phyloP scores from a whole-genome alignment of 2,113 vertebrate genomes.

The Tachycineta bicolor region DNA sequence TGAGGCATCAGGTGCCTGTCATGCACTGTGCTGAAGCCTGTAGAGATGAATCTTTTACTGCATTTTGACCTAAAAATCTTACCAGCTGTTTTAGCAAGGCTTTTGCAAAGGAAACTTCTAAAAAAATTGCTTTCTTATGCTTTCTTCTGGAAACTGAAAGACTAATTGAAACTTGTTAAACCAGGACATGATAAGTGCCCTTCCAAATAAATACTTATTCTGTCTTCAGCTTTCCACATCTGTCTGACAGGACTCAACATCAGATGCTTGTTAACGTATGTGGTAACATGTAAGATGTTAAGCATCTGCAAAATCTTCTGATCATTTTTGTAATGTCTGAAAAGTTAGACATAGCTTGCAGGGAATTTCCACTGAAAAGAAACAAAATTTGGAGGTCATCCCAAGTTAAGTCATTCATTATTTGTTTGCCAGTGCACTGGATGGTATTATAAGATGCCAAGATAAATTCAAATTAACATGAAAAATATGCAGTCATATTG shows the following conservation, averaged over 20 bases:
- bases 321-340: constrained; percentile 27
- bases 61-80: not conserved
- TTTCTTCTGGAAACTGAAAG: not conserved
- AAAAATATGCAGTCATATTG: constrained; percentile 21
- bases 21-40: not conserved
- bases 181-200: not conserved
- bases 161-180: not conserved
- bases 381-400: constrained; percentile 20
- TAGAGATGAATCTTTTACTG: not conserved
- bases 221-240: not conserved
- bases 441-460: constrained; percentile 33
- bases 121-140: not conserved
- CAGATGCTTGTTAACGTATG: not conserved
- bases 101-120: not conserved
- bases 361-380: constrained; percentile 37
- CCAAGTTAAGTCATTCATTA: constrained; percentile 9
- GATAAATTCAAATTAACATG: constrained; percentile 42
- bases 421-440: not conserved
- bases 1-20: not conserved
- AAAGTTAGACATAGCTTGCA: constrained; percentile 21
- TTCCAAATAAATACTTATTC: not conserved
- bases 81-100: not conserved
- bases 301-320: constrained; percentile 23
- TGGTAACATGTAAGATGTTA: not conserved
- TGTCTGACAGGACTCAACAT: not conserved